A percentile compares a stretch with the other conserved stretches of the same genome.
These are phyloP conservation scores for Sisor rabdophorus DNA, from an alignment of 2,113 vertebrate species.

Conservation along the genomic window DNA sequence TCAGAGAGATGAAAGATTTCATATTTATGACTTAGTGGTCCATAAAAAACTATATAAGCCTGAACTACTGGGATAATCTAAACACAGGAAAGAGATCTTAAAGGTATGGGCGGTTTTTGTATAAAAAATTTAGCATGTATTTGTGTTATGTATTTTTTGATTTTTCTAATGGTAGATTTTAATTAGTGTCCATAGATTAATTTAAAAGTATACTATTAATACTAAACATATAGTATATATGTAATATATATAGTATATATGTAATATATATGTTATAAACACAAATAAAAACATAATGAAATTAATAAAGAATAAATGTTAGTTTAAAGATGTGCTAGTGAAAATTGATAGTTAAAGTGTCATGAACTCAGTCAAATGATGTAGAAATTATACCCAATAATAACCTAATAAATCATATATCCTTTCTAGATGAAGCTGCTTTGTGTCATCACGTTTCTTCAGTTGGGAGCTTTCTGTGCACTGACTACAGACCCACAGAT, in stretches of 20 bases:
- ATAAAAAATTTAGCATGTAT: not conserved
- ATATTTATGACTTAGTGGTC: conserved; percentile 53
- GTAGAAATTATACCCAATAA: not conserved
- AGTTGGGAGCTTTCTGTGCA: conserved; percentile 25
- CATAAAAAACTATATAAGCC: conserved; percentile 58
- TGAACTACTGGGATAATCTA: conserved; percentile 3
- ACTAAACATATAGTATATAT: too few species aligned
- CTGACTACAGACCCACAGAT: conserved; percentile 3
- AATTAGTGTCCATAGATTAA: not conserved
- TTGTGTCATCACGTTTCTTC: conserved; percentile 26
- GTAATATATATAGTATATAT: too few species aligned
- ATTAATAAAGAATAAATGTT: not conserved
- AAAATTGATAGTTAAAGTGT: not conserved
- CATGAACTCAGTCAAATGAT: not conserved
- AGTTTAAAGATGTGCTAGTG: not conserved
- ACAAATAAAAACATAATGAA: not conserved
- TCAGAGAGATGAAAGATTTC: conserved; percentile 21
- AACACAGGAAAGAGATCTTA: conserved; percentile 38
- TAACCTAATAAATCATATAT: not conserved
- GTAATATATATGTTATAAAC: not conserved
- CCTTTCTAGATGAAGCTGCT: conserved; percentile 46
- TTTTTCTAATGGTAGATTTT: not conserved
- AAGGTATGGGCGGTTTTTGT: conserved; percentile 52
- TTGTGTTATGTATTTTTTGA: not conserved
- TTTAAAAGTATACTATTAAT: not conserved